These are phyloP conservation scores for Chaenodraco wilsoni DNA, from an alignment of 2,797 vertebrate species.

Conservation along the genomic window DNA sequence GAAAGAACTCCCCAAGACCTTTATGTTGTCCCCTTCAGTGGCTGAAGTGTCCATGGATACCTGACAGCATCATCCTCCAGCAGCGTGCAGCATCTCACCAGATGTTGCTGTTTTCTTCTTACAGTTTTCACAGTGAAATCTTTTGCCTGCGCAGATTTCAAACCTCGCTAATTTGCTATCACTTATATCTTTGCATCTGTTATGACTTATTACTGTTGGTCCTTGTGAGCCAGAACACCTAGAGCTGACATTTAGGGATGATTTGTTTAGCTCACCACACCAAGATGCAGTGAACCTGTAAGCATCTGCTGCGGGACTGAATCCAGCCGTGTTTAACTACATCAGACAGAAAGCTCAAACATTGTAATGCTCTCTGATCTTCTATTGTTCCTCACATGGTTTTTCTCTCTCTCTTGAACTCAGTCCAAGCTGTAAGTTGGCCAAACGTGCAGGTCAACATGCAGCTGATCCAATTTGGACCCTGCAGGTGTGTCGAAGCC, in stretches of 20 bases:
- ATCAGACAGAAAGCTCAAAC: slow-evolving; percentile 57
- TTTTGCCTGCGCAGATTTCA: slow-evolving; percentile 8
- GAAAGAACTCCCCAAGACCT: neutral
- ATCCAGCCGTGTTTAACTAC: slow-evolving; percentile 65
- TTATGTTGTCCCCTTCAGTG: neutral
- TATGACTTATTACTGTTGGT: slow-evolving; percentile 51
- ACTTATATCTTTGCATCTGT: slow-evolving; percentile 47
- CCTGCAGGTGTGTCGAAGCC: slow-evolving; percentile 43
- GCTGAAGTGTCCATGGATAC: neutral
- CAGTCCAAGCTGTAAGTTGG: slow-evolving; percentile 26
- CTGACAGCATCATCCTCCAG: neutral
- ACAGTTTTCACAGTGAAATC: slow-evolving; percentile 16
- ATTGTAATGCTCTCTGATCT: slow-evolving; percentile 43
- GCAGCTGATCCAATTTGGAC: slow-evolving; percentile 40
- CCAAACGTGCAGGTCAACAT: slow-evolving; percentile 49
- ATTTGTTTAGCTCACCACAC: slow-evolving; percentile 66
- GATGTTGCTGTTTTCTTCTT: slow-evolving; percentile 11
- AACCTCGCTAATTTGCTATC: slow-evolving; percentile 18
- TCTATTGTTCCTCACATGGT: slow-evolving; percentile 29
- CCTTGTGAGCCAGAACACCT: slow-evolving; percentile 59
- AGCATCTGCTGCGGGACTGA: slow-evolving; percentile 56
- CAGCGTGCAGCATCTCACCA: neutral
- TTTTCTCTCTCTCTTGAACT: slow-evolving; percentile 5
- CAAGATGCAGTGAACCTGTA: slow-evolving; percentile 44
- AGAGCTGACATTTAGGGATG: slow-evolving; percentile 53